Evolutionary conservation across 2,888 invertebrate genomes (phyloP).

Genomic region (Flexamia atlantica): DNA sequence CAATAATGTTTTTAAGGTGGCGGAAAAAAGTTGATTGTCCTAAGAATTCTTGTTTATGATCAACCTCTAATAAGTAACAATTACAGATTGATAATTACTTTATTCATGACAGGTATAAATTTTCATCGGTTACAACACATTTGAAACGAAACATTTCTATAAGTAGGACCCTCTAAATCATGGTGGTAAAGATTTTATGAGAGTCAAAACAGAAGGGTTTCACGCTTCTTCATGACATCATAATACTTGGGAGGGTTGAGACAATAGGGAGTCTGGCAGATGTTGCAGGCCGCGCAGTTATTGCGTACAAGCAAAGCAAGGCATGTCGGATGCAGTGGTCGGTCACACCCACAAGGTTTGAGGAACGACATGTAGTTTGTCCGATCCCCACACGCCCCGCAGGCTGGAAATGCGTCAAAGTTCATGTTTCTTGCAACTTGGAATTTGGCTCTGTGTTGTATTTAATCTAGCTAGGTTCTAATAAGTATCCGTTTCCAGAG

Average conservation of each 20-base stretch:
- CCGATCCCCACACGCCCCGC: conserved; percentile 1
- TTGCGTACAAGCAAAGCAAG: background rate
- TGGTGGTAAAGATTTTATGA: background rate
- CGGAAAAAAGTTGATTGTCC: no score
- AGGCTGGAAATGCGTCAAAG: conserved; percentile 16
- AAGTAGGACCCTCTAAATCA: background rate
- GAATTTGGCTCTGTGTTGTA: background rate
- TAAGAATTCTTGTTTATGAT: no score
- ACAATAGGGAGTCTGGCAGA: conserved; percentile 17
- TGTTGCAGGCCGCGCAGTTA: conserved; percentile 7
- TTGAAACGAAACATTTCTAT: background rate
- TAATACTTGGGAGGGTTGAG: conserved; percentile 15
- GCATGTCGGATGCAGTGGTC: conserved; percentile 14
- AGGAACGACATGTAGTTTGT: conserved; percentile 4
- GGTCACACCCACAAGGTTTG: conserved; percentile 9
- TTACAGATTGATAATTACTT: background rate
- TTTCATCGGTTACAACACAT: background rate
- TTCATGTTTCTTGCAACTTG: background rate
- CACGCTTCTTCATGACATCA: conserved; percentile 14
- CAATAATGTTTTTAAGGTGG: no score
- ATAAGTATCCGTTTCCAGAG: background rate
- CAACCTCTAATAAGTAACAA: no score
- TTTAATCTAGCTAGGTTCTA: background rate
- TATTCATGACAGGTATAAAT: background rate
- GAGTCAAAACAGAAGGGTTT: background rate